Evolutionary conservation across 1,140 invertebrate genomes (phyloP), one percentile per base, ranked within the genome.

Genomic region (Chionoecetes opilio): DNA sequence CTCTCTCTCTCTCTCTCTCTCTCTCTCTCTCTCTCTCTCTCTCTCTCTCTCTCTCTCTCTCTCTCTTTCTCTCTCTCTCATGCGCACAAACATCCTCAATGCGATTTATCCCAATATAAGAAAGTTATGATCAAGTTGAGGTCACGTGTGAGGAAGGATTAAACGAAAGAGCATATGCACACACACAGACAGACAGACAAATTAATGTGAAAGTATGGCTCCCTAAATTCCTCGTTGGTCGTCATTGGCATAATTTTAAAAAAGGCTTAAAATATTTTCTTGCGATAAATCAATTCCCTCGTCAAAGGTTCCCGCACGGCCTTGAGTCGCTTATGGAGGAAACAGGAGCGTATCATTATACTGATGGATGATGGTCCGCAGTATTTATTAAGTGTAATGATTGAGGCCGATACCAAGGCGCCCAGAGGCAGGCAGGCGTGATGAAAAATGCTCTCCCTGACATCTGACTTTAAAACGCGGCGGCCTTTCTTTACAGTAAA

Each of bases 321-420:
- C 41, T 46, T 5, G 41, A 14, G 5, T 46, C 63, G 63, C 11
- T 21, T 21, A 21, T n/a, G 63, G 63, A 75, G 63, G 63, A 75
- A 75, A 75, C 63, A 21, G 63, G 63, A 75, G 63, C 63, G 63
- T 75, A 75, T 75, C 63, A 75, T 75, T 75, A 75, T 17, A 75
- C 63, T 75, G 63, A 75, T 75, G 63, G 63, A 75, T 75, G 63
- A 75, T 75, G 63, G 63, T 8, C n/a, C 32, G 35, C 84, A 31
- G 84, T 86, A 86, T 34, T 86, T 86, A 86, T 86, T 86, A 86
- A 86, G 35, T 86, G 84, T 38, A 86, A 86, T 86, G 32, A 86
- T 86, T 86, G 31, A 86, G 26, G 84, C 32, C 84, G 35, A 86
- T 86, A 86, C 84, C 84, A 34, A 86, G 84, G 84, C 35, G n/a